These are phyloP conservation scores for Agraylea sexmaculata DNA, from an alignment of 1,140 invertebrate species.

Conservation along the genomic window DNA sequence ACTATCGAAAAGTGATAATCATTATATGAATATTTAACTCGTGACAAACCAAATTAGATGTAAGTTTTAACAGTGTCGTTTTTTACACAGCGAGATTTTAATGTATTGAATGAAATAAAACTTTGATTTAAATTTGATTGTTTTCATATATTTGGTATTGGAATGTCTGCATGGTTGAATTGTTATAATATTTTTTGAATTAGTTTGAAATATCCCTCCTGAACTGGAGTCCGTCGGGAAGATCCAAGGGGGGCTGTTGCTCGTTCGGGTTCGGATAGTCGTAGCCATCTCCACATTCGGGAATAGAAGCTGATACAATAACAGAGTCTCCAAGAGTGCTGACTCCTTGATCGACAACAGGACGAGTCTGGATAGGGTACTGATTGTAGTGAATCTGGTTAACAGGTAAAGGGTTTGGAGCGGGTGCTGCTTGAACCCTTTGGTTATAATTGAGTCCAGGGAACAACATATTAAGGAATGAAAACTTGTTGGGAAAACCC, in stretches of 20 bases:
- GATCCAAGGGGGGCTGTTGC: constrained; percentile 10
- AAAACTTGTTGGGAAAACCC: constrained; percentile 15
- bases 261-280: constrained; percentile 18
- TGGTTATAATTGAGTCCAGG: constrained; percentile 13
- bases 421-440: background rate
- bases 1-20: background rate
- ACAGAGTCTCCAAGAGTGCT: constrained; percentile 8
- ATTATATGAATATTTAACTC: background rate
- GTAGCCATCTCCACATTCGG: constrained; percentile 9
- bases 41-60: constrained; percentile 2
- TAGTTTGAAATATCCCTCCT: constrained; percentile 4
- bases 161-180: too few relatives aligned
- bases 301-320: background rate
- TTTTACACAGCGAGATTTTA: too few relatives aligned
- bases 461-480: constrained; percentile 10
- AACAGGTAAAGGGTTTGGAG: background rate
- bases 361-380: too few relatives aligned
- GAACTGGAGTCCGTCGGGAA: constrained; percentile 13
- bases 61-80: background rate
- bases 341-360: constrained; percentile 5
- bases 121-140: too few relatives aligned
- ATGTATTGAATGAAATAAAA: background rate
- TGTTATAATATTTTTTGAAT: background rate
- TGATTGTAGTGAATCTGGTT: too few relatives aligned
- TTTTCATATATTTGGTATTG: too few relatives aligned